phyloP scores from a whole-genome alignment of 2,888 invertebrate species.

The Horisme vitalbata region DNA sequence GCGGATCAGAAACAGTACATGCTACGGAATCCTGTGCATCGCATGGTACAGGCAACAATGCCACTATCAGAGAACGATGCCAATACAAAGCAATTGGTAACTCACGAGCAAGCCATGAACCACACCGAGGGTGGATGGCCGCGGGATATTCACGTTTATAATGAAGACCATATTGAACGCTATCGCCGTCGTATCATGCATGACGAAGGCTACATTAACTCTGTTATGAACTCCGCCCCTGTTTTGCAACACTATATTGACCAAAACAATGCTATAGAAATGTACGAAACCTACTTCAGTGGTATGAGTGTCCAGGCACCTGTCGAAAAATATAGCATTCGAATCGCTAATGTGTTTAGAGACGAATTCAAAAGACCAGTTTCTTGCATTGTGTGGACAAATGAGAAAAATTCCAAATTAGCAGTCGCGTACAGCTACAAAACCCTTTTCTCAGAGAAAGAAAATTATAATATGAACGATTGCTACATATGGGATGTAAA shows the following conservation, averaged over 20 bases:
- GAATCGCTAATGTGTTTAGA: slow-evolving; percentile 87
- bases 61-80: slow-evolving; percentile 76
- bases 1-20: slow-evolving; percentile 67
- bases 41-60: slow-evolving; percentile 70
- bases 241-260: slow-evolving; percentile 85
- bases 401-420: slow-evolving; percentile 84
- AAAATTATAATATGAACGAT: slow-evolving; percentile 59
- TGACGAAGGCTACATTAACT: slow-evolving; percentile 88
- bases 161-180: slow-evolving; percentile 87
- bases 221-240: slow-evolving; percentile 82
- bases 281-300: slow-evolving; percentile 89
- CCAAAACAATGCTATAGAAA: slow-evolving; percentile 91
- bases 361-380: slow-evolving; percentile 79
- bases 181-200: slow-evolving; percentile 91
- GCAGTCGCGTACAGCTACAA: slow-evolving; percentile 84
- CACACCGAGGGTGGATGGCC: slow-evolving; percentile 95
- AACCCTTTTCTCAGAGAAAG: slow-evolving; percentile 30
- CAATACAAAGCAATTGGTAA: slow-evolving; percentile 84
- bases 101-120: slow-evolving; percentile 84
- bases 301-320: slow-evolving; percentile 76
- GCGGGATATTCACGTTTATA: slow-evolving; percentile 85
- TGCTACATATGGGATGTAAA: slow-evolving; percentile 87
- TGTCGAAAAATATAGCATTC: slow-evolving; percentile 80
- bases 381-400: slow-evolving; percentile 87
- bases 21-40: slow-evolving; percentile 78